A percentile compares a stretch with the other conserved stretches of the same genome.
Evolutionary conservation across 2,888 invertebrate species (phyloP).

Genomic region (Nipponacmea schrenckii): DNA sequence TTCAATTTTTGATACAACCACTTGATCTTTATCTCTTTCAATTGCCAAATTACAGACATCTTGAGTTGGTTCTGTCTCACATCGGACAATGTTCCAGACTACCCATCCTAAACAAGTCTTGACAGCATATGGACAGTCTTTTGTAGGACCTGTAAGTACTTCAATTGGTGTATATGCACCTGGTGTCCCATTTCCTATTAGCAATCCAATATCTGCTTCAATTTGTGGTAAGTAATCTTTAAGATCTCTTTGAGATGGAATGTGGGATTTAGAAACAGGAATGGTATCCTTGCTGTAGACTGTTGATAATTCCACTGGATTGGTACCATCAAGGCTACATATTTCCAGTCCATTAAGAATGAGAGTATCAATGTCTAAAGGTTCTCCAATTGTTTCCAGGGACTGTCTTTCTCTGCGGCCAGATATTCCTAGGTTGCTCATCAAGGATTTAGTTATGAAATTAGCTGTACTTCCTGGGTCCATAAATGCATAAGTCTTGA

Average conservation of each 20-base stretch:
- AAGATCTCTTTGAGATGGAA: slow-evolving; percentile 15
- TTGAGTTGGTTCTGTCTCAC: background rate
- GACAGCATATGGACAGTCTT: slow-evolving; percentile 16
- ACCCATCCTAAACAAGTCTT: slow-evolving; percentile 18
- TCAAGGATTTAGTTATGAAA: slow-evolving; percentile 19
- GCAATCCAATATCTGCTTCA: slow-evolving; percentile 16
- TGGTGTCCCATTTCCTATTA: slow-evolving; percentile 16
- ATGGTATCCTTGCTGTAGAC: slow-evolving; percentile 17
- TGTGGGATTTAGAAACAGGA: slow-evolving; percentile 12
- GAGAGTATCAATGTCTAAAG: background rate
- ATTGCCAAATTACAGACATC: background rate
- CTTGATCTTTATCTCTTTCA: slow-evolving; percentile 14
- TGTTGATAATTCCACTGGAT: background rate
- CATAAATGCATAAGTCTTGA: slow-evolving; percentile 18
- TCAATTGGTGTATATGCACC: slow-evolving; percentile 19
- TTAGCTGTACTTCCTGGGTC: slow-evolving; percentile 23
- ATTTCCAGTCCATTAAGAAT: slow-evolving; percentile 10
- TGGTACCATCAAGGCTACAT: slow-evolving; percentile 4
- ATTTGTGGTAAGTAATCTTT: slow-evolving; percentile 4
- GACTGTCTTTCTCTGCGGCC: slow-evolving; percentile 5
- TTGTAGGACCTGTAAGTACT: slow-evolving; percentile 10
- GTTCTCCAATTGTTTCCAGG: slow-evolving; percentile 14
- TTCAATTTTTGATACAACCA: slow-evolving; percentile 9
- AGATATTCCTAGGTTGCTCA: background rate
- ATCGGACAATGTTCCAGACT: slow-evolving; percentile 6